Evolutionary conservation across 2,888 invertebrate species (phyloP).

Genomic region (Cryptus viduatorius): DNA sequence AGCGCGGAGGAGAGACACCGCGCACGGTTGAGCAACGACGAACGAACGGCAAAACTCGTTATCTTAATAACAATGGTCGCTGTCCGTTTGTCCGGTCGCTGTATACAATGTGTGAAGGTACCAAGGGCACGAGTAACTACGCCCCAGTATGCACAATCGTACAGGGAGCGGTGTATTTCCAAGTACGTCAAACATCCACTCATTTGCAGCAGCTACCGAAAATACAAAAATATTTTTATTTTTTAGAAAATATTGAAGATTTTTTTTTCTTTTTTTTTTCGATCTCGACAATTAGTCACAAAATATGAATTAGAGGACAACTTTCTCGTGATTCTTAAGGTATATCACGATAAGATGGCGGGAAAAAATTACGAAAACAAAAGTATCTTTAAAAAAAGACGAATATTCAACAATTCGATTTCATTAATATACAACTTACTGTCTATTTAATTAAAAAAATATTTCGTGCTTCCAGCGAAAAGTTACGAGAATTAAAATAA

Average conservation of each 20-base stretch:
- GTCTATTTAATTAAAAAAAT: no score
- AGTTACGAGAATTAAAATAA: no score
- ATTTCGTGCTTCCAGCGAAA: no score
- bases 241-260: not conserved
- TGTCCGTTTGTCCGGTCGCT: constrained; percentile 49
- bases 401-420: no score
- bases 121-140: constrained; percentile 17
- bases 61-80: constrained; percentile 66
- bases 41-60: constrained; percentile 63
- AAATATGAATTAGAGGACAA: not conserved
- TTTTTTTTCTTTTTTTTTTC: not conserved
- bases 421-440: no score
- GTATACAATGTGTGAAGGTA: constrained; percentile 52
- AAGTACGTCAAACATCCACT: not conserved
- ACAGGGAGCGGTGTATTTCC: constrained; percentile 2
- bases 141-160: constrained; percentile 3
- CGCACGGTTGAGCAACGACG: constrained; percentile 23
- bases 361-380: no score
- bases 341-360: no score
- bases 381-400: no score
- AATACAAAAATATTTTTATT: constrained; percentile 4
- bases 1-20: constrained; percentile 29
- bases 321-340: no score
- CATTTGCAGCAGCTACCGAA: not conserved
- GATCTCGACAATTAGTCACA: not conserved